phyloP scores from a whole-genome alignment of 1,140 invertebrate species.

The Diorhabda elongata region DNA sequence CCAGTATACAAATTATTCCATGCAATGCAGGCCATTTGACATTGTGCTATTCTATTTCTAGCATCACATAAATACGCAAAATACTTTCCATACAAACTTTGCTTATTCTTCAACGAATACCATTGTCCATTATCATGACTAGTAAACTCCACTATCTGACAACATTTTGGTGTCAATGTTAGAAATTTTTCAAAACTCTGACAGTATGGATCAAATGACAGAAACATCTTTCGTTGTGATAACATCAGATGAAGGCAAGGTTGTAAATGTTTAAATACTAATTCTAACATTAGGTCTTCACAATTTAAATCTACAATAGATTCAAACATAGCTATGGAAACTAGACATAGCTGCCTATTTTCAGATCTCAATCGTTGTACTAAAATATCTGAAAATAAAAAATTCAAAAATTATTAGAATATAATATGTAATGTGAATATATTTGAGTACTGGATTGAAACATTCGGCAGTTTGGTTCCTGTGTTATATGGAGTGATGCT shows the following conservation, averaged over 20 bases:
- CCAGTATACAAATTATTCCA: constrained; percentile 75
- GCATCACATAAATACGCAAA: constrained; percentile 81
- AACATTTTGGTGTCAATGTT: constrained; percentile 68
- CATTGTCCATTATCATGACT: constrained; percentile 44
- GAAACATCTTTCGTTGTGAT: constrained; percentile 69
- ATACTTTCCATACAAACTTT: constrained; percentile 70
- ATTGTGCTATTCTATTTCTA: constrained; percentile 66
- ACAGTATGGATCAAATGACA: constrained; percentile 76
- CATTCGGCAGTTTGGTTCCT: too few species aligned
- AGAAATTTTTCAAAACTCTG: constrained; percentile 81
- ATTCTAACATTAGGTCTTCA: constrained; percentile 94
- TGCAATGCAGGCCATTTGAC: constrained; percentile 64
- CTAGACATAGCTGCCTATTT: constrained; percentile 74
- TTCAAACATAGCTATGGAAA: constrained; percentile 85
- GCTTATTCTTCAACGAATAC: constrained; percentile 53
- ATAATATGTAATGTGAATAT: too few species aligned
- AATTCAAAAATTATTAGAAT: neutral
- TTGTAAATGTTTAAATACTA: constrained; percentile 82
- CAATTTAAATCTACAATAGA: constrained; percentile 89
- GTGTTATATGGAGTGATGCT: too few species aligned
- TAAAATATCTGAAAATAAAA: constrained; percentile 56
- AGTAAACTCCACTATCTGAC: constrained; percentile 43
- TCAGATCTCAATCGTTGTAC: constrained; percentile 64
- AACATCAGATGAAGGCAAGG: constrained; percentile 89
- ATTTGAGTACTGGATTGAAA: too few species aligned